Base-by-base conservation (phyloP, 2,797 vertebrate genomes). In the Caiman crocodilus region DNA sequence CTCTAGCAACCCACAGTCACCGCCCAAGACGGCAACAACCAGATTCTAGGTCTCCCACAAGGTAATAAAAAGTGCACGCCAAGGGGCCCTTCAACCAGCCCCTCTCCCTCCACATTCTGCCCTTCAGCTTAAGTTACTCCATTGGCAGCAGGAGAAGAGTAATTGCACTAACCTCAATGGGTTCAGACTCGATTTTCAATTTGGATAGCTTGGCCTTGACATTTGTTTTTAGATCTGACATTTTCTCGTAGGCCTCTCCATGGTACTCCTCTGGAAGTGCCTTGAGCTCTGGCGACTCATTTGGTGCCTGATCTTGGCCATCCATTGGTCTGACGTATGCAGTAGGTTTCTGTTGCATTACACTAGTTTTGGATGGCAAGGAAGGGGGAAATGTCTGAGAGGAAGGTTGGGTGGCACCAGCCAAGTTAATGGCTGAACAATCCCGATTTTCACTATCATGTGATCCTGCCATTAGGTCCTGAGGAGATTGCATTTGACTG, bases 261-360 rank as follows among this genome's bases (percentile, higher is more conserved):
- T 90, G 96, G 86, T 98, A 98, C 84, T 98, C 98, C 69, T 98
- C 98, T 0, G 98, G 97, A 7, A 98, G 97, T 7, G 98, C 98
- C 92, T 99, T 99, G 57, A 99, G 98, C 87, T 99, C 98, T 0
- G 99, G 99, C 3, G 99, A 99, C 91, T 98, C 98, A 11, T 91
- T 98, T 5, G 98, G 97, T 55, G 98, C 97, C 97, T 99, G 99
- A 88, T 99, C 99, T 94, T 98, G 99, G 77, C 99, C 99, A 32
- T 99, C 99, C 99, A 99, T 99, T 85, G 99, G 99, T 80, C 99
- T 98, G 79, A 99, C 99, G 2, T 99, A 99, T 2, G 99, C 99
- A 1, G 99, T 99, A 67, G 99, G 99, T 97, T 99, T 99, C 97
- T 98, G 98, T 84, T 98, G 98, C 98, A 99, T 98, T 50, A 97